phyloP scores from a whole-genome alignment of 2,113 vertebrate species.

The Oreotrochilus melanogaster region DNA sequence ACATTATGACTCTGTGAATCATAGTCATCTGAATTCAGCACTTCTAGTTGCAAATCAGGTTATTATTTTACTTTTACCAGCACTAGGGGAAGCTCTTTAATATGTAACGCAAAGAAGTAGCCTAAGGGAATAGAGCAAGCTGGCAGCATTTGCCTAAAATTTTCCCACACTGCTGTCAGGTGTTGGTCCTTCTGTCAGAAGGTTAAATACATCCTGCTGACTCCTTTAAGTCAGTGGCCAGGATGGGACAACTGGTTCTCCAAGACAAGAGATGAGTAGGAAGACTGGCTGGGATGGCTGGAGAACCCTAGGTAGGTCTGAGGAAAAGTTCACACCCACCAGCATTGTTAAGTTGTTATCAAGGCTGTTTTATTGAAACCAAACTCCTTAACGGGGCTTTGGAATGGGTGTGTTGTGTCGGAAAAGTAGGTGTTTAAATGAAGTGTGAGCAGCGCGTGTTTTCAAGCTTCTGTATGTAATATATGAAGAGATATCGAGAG shows the following conservation, averaged over 20 bases:
- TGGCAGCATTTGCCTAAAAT: neutral
- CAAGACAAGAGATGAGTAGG: neutral
- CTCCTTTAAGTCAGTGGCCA: neutral
- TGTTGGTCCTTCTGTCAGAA: neutral
- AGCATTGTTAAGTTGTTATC: fast-evolving
- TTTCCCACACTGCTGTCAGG: neutral
- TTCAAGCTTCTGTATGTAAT: neutral
- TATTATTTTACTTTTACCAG: constrained; percentile 19
- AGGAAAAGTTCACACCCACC: neutral
- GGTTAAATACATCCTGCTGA: neutral
- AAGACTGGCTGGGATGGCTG: neutral
- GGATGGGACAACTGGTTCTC: neutral
- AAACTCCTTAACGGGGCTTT: neutral
- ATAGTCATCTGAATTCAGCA: neutral
- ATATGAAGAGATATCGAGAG: neutral
- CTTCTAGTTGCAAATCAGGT: neutral
- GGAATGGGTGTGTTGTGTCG: fast-evolving
- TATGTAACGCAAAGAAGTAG: neutral
- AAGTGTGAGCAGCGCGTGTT: neutral
- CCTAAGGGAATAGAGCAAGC: neutral
- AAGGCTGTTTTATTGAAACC: neutral
- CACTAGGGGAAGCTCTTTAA: neutral
- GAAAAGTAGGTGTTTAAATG: neutral
- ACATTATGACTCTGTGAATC: neutral
- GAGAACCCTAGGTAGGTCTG: neutral